Evolutionary conservation across 2,888 invertebrate genomes (phyloP), one percentile per base, ranked within the genome.

Genomic region (Melipona beecheii): DNA sequence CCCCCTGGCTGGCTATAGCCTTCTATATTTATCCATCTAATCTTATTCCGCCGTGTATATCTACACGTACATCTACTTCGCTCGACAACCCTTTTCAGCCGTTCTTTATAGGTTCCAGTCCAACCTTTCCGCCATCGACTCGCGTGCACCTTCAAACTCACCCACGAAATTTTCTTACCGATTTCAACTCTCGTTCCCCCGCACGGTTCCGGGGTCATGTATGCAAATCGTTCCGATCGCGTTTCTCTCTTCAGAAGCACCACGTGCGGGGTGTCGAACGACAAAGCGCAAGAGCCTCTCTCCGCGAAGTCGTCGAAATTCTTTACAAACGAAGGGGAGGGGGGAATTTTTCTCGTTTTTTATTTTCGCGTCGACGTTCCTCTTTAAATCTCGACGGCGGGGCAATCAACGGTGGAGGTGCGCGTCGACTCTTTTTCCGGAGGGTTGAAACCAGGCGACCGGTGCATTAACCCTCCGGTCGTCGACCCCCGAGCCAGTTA

Each of bases 401-500:
- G 77, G 84, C 80, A 78, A 83, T 83, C 81, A 78, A 66, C 70
- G 84, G 86, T 84, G 86, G 85, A 77, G 86, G 75, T 85, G 85
- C 78, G 84, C 84, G 86, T 83, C 78, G 87, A 88, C 85, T 86
- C 86, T 91, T 91, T 91, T 89, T 90, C 90, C 90, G 90, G 89
- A 90, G 91, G 91, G 90, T 91, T 89, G 91, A 90, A 92, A 91
- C 89, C 89, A 89, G 89, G 89, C 92, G 84, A 89, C 90, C 93
- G 93, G 93, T 94, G 93, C 93, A 92, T 91, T 92, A 93, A 94
- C 93, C 93, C 93, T 91, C 89, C 91, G 93, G 93, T 94, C 93
- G 90, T 91, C 91, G 93, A 93, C 93, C 90, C 94, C 88, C 90
- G 92, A 91, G 91, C 91, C 90, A 92, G 92, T 94, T 94, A 93